Base-by-base conservation (phyloP, 2,888 invertebrate species). In the Melipona bicolor region DNA sequence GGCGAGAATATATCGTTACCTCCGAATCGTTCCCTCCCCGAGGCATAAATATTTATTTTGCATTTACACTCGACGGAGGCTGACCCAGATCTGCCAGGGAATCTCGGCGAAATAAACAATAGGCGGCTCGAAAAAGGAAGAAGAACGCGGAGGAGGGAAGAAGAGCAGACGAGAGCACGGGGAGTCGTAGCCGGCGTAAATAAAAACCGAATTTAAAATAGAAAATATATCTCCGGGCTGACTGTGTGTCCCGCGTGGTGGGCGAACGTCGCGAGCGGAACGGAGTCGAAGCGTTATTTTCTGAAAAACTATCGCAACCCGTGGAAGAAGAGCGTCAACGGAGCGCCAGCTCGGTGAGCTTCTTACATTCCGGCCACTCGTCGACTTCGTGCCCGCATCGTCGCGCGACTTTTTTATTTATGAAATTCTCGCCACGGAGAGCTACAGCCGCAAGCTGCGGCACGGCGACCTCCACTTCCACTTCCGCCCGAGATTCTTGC, bases 201-300 rank as follows among this genome's bases (percentile, higher is more conserved):
- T 88, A 87, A 86, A 88, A 84, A 81, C 77, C 81, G 83, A 90
- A 88, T 89, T 86, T 79, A 86, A 89, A 91, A 90, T 91, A 85
- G 88, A 88, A 88, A 90, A 90, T 88, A 90, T 88, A 90, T 90
- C 88, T 88, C 80, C 77, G 56, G 54, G 65, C 79, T 15, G 5
- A 59, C 5, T 59, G 54, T n/a, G 15, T 24, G 78, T 77, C 73
- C 50, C 21, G n/a, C 24, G 56, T 13, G 54, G 43, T n/a, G 54
- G 77, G 50, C 67, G 27, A 62, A 65, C 49, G 43, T 19, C 78
- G 64, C 65, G 67, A 65, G 49, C 43, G 50, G 64, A 54, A 76
- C 67, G 69, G 61, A 64, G 49, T 49, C 56, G 89, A 59, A 84
- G 86, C 87, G 84, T 84, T 86, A 86, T 86, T 85, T 87, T 82